Evolutionary conservation across 2,797 vertebrate genomes (phyloP).

Genomic region (Smutsia temminckii): DNA sequence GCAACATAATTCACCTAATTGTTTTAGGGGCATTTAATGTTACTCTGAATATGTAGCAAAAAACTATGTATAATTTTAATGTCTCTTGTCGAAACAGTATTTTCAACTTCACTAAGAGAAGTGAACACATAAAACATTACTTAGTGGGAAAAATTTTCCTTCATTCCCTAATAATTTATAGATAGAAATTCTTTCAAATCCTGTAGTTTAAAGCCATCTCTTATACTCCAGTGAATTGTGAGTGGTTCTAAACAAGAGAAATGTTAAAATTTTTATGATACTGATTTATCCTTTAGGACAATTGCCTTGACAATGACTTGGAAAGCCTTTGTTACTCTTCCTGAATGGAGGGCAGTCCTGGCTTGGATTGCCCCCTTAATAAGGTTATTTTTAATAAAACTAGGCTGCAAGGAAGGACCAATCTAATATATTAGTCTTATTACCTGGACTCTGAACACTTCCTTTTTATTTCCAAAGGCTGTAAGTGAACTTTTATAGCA

Average conservation of each 20-base stretch:
- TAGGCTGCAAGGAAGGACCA: neutral
- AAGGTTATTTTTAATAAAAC: conserved; percentile 20
- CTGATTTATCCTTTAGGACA: conserved; percentile 30
- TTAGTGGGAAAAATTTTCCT: conserved; percentile 36
- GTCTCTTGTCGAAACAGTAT: neutral
- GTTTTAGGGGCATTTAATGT: neutral
- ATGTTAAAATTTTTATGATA: conserved; percentile 17
- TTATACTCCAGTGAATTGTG: neutral
- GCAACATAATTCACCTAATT: conserved; percentile 3
- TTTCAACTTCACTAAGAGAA: conserved; percentile 18
- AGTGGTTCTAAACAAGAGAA: conserved; percentile 25
- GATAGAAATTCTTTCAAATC: conserved; percentile 30
- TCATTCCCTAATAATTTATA: neutral
- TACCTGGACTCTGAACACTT: neutral
- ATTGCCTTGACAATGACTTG: neutral
- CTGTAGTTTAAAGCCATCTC: neutral
- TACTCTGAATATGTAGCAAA: neutral
- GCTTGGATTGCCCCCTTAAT: neutral
- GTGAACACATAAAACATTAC: neutral
- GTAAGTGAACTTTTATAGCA: neutral
- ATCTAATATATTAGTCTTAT: neutral
- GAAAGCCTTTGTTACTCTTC: conserved; percentile 19
- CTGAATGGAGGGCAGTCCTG: neutral
- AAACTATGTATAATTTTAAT: neutral
- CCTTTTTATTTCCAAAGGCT: conserved; percentile 24